phyloP scores from a whole-genome alignment of 1,140 invertebrate species.

The Bilobella aurantiaca region DNA sequence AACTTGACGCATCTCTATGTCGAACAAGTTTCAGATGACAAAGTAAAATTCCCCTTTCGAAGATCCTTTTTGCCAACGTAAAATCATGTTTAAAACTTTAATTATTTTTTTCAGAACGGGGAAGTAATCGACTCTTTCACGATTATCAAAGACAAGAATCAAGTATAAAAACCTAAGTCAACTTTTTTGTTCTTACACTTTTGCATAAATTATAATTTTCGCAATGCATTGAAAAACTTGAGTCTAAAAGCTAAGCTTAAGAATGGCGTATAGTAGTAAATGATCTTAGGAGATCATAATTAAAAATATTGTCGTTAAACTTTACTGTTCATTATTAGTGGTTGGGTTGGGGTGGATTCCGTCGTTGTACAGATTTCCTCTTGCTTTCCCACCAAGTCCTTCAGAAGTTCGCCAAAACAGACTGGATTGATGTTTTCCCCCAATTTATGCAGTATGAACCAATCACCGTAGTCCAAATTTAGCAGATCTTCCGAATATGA shows the following conservation, averaged over 20 bases:
- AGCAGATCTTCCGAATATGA: conserved; percentile 66
- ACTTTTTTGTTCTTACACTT: neutral
- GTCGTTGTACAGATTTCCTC: neutral
- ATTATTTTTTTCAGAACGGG: conserved; percentile 5
- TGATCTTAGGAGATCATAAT: neutral
- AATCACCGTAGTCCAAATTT: conserved; percentile 77
- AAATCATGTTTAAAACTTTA: neutral
- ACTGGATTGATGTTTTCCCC: conserved; percentile 83
- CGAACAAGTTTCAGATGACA: conserved; percentile 43
- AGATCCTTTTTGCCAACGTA: neutral
- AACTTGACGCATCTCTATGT: conserved; percentile 79
- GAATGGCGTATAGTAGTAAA: too few species aligned
- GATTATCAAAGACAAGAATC: conserved; percentile 5
- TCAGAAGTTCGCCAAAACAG: conserved; percentile 72
- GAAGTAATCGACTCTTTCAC: conserved; percentile 11
- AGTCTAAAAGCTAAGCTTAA: too few species aligned
- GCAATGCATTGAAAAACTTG: too few species aligned
- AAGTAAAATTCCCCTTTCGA: conserved; percentile 12
- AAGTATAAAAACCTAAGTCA: neutral
- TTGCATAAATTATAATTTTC: too few species aligned
- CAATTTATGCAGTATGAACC: conserved; percentile 81
- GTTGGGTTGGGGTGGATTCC: neutral
- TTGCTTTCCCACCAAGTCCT: conserved; percentile 42
- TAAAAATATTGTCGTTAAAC: neutral
- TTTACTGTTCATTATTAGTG: neutral